Evolutionary conservation across 2,113 vertebrate genomes (phyloP).

Genomic region (Guaruba guarouba): DNA sequence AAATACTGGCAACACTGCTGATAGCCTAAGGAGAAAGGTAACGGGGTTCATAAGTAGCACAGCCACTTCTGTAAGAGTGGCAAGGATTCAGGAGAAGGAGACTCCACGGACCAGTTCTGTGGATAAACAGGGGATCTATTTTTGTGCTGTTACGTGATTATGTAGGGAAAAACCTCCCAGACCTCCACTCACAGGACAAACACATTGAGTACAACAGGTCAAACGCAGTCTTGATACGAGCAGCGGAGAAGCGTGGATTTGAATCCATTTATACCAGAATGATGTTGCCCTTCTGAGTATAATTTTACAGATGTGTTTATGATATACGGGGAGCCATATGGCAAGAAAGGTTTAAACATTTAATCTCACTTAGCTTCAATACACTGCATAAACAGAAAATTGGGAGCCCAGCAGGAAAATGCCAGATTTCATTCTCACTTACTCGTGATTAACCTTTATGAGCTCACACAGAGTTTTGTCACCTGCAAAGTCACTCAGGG

Average conservation of each 20-base stretch:
- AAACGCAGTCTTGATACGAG: neutral
- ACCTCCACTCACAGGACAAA: neutral
- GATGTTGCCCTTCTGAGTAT: neutral
- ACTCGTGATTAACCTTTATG: conserved; percentile 42
- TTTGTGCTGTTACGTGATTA: neutral
- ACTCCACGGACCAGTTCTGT: neutral
- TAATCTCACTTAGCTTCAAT: conserved; percentile 56
- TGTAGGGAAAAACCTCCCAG: neutral
- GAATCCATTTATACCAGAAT: neutral
- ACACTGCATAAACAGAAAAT: conserved; percentile 19
- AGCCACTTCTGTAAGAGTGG: neutral
- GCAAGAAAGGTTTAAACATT: conserved; percentile 45
- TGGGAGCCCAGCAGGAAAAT: conserved; percentile 57
- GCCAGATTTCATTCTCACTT: conserved; percentile 57
- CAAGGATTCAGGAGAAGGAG: neutral
- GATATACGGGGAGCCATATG: conserved; percentile 50
- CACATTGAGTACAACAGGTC: neutral
- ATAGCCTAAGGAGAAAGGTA: neutral
- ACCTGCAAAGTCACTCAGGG: neutral
- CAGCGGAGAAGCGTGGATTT: accelerated
- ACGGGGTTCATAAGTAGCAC: neutral
- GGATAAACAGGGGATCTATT: neutral
- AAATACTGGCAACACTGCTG: neutral
- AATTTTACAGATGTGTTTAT: conserved; percentile 38
- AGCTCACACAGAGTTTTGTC: neutral